Conservation (phyloP, 2,113 vertebrate species). For the Trogon surrucura region DNA sequence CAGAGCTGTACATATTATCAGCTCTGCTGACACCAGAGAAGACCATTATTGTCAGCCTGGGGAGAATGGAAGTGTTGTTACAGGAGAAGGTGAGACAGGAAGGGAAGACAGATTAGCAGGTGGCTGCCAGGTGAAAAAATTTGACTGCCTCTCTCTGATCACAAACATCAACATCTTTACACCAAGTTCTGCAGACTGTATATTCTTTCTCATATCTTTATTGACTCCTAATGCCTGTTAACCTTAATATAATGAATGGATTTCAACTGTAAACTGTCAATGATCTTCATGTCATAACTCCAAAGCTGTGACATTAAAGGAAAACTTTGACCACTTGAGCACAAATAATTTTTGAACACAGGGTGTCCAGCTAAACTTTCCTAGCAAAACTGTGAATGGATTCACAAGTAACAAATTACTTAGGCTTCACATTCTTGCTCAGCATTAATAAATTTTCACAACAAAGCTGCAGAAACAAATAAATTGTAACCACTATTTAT, state of each 20-base stretch:
- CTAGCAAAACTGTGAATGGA: background rate
- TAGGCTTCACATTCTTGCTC: background rate
- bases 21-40: background rate
- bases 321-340: background rate
- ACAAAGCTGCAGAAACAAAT: background rate
- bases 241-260: background rate
- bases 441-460: background rate
- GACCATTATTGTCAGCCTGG: background rate
- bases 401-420: background rate
- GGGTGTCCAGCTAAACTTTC: background rate
- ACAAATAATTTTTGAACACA: background rate
- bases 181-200: background rate
- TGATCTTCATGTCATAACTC: background rate
- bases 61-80: too few species aligned
- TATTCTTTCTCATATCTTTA: background rate
- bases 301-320: background rate
- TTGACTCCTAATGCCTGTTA: rapidly evolving
- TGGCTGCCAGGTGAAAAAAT: background rate
- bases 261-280: background rate
- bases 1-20: background rate
- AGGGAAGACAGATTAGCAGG: background rate
- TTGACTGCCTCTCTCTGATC: background rate
- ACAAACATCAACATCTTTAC: background rate
- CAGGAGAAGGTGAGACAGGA: background rate
- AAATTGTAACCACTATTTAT: background rate